Conservation (phyloP, 2,113 vertebrate species). For the Mandrillus leucophaeus region DNA sequence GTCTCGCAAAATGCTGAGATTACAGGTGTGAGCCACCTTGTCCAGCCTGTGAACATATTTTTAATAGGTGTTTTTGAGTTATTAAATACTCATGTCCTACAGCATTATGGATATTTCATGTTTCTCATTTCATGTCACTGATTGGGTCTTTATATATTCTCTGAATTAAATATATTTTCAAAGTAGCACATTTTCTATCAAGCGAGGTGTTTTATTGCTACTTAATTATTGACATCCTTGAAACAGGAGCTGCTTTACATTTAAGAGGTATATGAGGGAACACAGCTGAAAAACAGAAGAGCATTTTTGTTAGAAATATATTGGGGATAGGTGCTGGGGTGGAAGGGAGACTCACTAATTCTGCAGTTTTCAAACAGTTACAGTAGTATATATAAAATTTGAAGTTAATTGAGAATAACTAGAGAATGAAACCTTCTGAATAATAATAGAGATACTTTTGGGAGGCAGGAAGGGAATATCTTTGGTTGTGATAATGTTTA, state of each 20-base stretch:
- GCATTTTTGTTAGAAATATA: conserved; percentile 6
- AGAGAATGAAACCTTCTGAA: neutral
- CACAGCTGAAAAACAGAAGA: neutral
- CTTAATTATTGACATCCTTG: neutral
- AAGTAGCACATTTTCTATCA: neutral
- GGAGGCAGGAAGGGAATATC: neutral
- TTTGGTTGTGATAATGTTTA: neutral
- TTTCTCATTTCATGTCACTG: neutral
- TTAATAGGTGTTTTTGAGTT: neutral
- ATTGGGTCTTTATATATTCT: neutral
- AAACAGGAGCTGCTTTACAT: conserved; percentile 27
- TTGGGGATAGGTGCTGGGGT: neutral
- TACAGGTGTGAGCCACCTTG: neutral
- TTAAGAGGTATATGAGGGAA: neutral
- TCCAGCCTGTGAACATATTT: neutral
- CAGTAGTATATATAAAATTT: neutral
- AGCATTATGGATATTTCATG: neutral
- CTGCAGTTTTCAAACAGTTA: neutral
- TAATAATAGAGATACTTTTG: neutral
- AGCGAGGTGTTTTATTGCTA: neutral
- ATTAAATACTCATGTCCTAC: neutral
- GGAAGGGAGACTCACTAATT: neutral
- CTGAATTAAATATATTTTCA: neutral
- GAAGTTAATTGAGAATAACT: neutral
- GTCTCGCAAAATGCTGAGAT: neutral